A percentile compares a stretch with the other conserved stretches of the same genome.
These are phyloP conservation scores for Goniozus legneri DNA, from an alignment of 1,140 invertebrate species.

Conservation along the genomic window DNA sequence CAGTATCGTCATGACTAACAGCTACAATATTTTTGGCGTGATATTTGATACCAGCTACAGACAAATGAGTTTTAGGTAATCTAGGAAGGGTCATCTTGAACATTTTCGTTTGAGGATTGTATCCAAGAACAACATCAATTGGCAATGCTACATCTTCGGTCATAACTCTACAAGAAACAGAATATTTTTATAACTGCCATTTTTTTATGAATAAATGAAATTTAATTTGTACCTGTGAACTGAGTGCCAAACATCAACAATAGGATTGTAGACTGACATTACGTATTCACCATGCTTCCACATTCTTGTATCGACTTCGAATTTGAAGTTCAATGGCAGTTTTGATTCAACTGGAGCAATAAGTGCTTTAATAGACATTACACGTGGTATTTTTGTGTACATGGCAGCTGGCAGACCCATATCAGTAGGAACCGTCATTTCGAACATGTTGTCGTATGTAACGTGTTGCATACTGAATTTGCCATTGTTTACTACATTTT, in stretches of 20 bases:
- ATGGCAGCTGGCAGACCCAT: slow-evolving; percentile 46
- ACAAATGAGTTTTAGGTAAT: slow-evolving; percentile 26
- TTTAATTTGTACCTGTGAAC: no score
- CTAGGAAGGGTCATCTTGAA: slow-evolving; percentile 34
- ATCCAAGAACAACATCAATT: slow-evolving; percentile 27
- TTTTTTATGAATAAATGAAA: no score
- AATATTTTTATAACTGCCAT: no score
- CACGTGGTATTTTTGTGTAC: slow-evolving; percentile 29
- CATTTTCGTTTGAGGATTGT: slow-evolving; percentile 28
- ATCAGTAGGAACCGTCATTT: slow-evolving; percentile 41
- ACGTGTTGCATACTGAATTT: slow-evolving; percentile 17
- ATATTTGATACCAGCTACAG: slow-evolving; percentile 27
- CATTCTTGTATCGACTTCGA: slow-evolving; percentile 21
- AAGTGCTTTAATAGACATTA: slow-evolving; percentile 25
- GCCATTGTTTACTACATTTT: neutral
- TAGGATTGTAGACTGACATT: slow-evolving; percentile 44
- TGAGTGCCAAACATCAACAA: slow-evolving; percentile 41
- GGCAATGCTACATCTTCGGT: slow-evolving; percentile 33
- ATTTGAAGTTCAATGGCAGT: slow-evolving; percentile 1
- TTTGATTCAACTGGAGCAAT: neutral
- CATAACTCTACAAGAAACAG: slow-evolving; percentile 26
- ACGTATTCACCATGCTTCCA: slow-evolving; percentile 36
- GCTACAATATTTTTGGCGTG: slow-evolving; percentile 33
- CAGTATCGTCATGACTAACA: slow-evolving; percentile 31
- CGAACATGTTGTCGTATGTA: slow-evolving; percentile 25